Evolutionary conservation across 2,113 vertebrate species (phyloP), one percentile per base, ranked within the genome.

Genomic region (Triplophysa rosa): DNA sequence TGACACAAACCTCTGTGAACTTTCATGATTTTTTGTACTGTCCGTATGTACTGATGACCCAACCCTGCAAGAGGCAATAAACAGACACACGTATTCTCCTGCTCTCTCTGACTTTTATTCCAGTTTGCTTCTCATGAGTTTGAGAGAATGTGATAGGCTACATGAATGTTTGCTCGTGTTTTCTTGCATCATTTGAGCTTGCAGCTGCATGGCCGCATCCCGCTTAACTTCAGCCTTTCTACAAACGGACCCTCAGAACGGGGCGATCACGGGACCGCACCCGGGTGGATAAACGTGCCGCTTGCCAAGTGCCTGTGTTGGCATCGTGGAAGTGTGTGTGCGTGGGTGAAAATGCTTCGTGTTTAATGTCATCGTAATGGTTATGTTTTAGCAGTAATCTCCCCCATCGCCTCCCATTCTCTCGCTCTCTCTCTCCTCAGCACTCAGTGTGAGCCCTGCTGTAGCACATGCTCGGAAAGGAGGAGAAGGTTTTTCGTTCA

Each of bases 401-500:
- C 16, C 37, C 80, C 63, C 49, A 19, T 33, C 59, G 66, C 49
- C 62, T n/a, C 13, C 66, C 58, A 90, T 87, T 91, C 82, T 89
- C 82, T 91, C 85, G 91, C 91, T 92, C 91, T 91, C 92, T 87
- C 87, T 95, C 90, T 86, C 91, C 94, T 91, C 94, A 92, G 92
- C 94, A 90, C 87, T 84, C 85, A 88, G 67, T 98, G 97, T 94
- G 94, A 96, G 94, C 97, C 96, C 87, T 93, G 91, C 94, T 98
- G 97, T 93, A 94, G 94, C 92, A 93, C 93, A 91, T 98, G 97
- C 93, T 93, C 95, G 90, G 96, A 96, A 88, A 94, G 93, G 93
- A 98, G 94, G 93, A 98, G 93, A 92, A 95, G 95, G 89, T 94
- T 95, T 91, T 98, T 95, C 94, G 89, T 97, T 91, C 97, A 98